These are phyloP conservation scores for Peromyscus aztecus DNA, from an alignment of 2,797 vertebrate genomes.

Conservation along the genomic window DNA sequence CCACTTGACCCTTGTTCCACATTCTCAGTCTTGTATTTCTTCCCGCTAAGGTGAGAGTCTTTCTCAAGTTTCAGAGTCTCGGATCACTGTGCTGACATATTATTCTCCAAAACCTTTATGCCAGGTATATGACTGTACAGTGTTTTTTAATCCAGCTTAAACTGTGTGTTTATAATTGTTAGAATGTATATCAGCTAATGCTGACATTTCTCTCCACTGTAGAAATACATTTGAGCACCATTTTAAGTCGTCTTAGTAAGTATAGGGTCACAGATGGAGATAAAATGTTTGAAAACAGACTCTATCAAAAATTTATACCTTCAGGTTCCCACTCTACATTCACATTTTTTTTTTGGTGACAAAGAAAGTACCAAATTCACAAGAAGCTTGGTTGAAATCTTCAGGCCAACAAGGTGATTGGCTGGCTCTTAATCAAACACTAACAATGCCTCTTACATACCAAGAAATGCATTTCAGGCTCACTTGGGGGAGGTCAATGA, in stretches of 20 bases:
- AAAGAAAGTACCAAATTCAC: background rate
- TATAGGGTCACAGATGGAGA: background rate
- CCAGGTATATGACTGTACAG: background rate
- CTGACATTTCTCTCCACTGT: background rate
- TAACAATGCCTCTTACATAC: background rate
- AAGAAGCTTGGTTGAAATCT: constrained; percentile 16
- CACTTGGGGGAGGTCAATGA: constrained; percentile 9
- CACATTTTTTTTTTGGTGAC: background rate
- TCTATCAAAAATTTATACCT: background rate
- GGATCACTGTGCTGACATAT: background rate
- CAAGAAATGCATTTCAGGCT: background rate
- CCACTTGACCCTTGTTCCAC: background rate
- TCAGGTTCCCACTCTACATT: background rate
- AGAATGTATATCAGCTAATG: background rate
- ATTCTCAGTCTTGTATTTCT: background rate
- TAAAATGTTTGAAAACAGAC: background rate
- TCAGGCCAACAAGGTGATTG: constrained; percentile 47
- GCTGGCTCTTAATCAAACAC: constrained; percentile 50
- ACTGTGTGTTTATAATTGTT: background rate
- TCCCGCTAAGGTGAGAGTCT: background rate
- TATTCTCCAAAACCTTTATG: constrained; percentile 31
- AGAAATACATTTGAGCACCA: constrained; percentile 9
- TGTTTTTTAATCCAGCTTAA: background rate
- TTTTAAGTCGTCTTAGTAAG: constrained; percentile 29
- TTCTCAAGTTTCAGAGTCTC: background rate